Evolutionary conservation across 2,888 invertebrate species (phyloP), one percentile per base, ranked within the genome.

Genomic region (Ellobium chinense): DNA sequence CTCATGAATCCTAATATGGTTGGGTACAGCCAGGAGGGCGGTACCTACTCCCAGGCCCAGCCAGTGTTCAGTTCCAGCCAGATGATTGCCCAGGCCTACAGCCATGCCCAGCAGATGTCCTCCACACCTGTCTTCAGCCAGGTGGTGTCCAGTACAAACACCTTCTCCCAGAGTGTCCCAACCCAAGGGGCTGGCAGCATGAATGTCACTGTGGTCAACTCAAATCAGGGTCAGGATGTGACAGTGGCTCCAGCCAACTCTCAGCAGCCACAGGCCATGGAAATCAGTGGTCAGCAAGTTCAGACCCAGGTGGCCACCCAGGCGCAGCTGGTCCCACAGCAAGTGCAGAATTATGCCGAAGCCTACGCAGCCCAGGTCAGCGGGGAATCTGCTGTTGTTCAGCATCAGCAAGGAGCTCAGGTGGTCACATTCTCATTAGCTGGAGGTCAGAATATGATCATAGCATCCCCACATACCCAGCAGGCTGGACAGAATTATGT

Each of bases 81-180:
- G 65, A 83, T 83, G 81, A 83, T 83, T n/a, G 83, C 83, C 18
- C 83, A 83, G 65, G 83, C 83, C 31, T 83, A 81, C 80, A 83
- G 81, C 74, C 83, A 83, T 69, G 83, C 83, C 34, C 83, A 83
- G 80, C 81, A 83, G 37, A 68, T 83, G 54, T 72, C 81, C 29
- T 62, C 79, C 14, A 65, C 81, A 7, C 63, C 79, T 18, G 34
- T 70, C 27, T 75, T 72, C 69, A 78, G n/a, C 27, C 79, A 78
- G 69, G 81, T 81, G 14, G 78, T 78, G n/a, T 69, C 79, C 18
- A 73, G 78, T 29, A 72, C 78, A 4, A 78, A 78, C 69, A 69
- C 29, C n/a, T 70, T 58, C 31, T 72, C 80, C n/a, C 78, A 81
- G 37, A 74, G 58, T 27, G 14, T 83, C 5, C 78, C 80, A 1